Base-by-base conservation (phyloP, 1,140 invertebrate species). In the Halesus radiatus region DNA sequence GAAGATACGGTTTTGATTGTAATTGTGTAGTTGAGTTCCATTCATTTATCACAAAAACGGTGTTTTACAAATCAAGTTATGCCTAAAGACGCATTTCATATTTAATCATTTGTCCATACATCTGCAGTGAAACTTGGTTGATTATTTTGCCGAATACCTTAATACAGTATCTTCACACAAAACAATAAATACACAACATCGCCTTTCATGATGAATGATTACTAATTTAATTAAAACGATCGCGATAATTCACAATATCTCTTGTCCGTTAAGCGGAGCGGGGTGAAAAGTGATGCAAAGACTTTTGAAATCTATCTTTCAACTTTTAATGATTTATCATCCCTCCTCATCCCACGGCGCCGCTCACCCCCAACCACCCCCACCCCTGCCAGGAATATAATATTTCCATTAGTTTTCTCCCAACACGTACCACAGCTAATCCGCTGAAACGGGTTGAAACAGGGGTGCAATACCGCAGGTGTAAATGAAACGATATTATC, bases 291-390 rank as follows among this genome's bases (percentile, higher is more conserved):
- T 72, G 45, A 53, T 50, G 22, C 20, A 20, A 29, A 72, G 68
- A 26, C 45, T 72, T 53, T 72, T 72, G 68, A 72, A 72, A 72
- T 72, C 26, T 22, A 72, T 72, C 68, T 72, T 75, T 75, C 54
- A 75, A 75, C 52, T 75, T 75, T 75, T 75, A 75, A 75, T 75
- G 72, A 75, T 75, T 75, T 32, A 75, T 75, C 72, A 75, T 54
- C 54, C 72, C 53, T 75, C 53, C 18, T 8, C 50, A 4, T 16
- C 50, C 37, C 26, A 7, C 0, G 3, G 16, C 4, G 7, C 15
- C 29, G 2, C 3, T 16, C 3, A 15, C 53, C 18, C 18, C 22
- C 52, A n/a, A 16, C 15, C 2, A 29, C 15, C 7, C 54, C 73
- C 54, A 6, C 29, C 8, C 23, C 26, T 13, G 18, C 15, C n/a